phyloP scores from a whole-genome alignment of 2,797 vertebrate genomes.

The Sebastes matsubarae region DNA sequence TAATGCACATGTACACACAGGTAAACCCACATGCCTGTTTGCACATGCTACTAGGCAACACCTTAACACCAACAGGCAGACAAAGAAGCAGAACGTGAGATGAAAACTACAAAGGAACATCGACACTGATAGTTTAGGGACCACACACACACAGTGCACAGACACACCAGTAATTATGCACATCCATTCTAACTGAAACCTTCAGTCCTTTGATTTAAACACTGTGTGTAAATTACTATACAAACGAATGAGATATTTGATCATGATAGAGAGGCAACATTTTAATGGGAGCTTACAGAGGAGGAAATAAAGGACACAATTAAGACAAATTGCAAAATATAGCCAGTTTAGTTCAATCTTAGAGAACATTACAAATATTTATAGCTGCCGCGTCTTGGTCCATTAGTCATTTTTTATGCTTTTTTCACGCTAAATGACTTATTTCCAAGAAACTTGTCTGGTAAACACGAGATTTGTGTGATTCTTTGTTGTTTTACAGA shows the following conservation, averaged over 20 bases:
- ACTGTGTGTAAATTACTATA: not conserved
- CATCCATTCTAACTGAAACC: not conserved
- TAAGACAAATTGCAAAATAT: not conserved
- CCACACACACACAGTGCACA: constrained; percentile 36
- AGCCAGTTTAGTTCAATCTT: not conserved
- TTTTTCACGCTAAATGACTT: not conserved
- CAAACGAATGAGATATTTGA: not conserved
- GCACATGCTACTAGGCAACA: constrained; percentile 12
- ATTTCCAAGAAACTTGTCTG: too few relatives aligned
- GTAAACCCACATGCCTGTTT: constrained; percentile 30
- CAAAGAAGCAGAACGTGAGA: constrained; percentile 6
- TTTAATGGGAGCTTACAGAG: not conserved
- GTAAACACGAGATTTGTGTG: too few relatives aligned
- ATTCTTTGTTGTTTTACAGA: too few relatives aligned
- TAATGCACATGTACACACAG: constrained; percentile 30
- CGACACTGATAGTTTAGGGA: constrained; percentile 5
- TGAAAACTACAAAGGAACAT: constrained; percentile 1
- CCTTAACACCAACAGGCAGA: constrained; percentile 25
- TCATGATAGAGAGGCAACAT: not conserved
- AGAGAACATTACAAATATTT: not conserved
- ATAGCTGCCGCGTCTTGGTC: not conserved
- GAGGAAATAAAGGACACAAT: not conserved
- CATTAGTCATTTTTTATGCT: not conserved
- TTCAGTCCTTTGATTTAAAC: not conserved
- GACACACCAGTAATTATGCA: constrained; percentile 35